Conservation (phyloP, 2,113 vertebrate genomes). For the Rhynchopsitta pachyrhyncha region DNA sequence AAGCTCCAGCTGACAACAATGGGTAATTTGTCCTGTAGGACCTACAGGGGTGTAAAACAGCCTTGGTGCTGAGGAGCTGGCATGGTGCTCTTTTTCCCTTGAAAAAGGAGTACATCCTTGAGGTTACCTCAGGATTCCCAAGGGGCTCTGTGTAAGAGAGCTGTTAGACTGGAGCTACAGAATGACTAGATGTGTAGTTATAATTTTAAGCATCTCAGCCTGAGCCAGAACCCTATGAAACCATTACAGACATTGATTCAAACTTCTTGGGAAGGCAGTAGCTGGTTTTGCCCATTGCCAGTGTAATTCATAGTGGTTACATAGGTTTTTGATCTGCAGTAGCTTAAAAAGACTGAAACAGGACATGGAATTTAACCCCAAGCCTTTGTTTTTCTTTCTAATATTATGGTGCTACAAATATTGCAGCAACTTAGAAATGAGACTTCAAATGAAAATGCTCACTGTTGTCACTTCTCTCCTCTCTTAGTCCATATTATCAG, state of each 20-base stretch:
- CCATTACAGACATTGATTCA: background rate
- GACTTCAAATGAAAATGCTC: background rate
- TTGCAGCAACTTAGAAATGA: background rate
- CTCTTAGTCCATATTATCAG: background rate
- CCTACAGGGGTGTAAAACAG: background rate
- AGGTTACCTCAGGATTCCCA: background rate
- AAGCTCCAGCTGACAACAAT: background rate
- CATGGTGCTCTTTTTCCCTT: accelerated
- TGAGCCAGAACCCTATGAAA: background rate
- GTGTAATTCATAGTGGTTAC: background rate
- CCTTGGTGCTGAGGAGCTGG: background rate
- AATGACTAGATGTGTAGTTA: accelerated
- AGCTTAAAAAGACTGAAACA: background rate
- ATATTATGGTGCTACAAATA: background rate
- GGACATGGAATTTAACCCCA: background rate
- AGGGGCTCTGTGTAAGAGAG: background rate
- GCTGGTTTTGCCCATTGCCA: background rate
- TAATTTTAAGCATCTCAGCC: background rate
- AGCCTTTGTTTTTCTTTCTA: background rate
- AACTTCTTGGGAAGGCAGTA: background rate
- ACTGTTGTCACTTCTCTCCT: background rate
- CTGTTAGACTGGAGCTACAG: background rate
- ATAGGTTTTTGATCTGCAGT: background rate
- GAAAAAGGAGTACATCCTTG: background rate
- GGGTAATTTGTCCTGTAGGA: background rate